These are phyloP conservation scores for Zaprionus tsacasi DNA, from an alignment of 1,140 invertebrate genomes.

Conservation along the genomic window DNA sequence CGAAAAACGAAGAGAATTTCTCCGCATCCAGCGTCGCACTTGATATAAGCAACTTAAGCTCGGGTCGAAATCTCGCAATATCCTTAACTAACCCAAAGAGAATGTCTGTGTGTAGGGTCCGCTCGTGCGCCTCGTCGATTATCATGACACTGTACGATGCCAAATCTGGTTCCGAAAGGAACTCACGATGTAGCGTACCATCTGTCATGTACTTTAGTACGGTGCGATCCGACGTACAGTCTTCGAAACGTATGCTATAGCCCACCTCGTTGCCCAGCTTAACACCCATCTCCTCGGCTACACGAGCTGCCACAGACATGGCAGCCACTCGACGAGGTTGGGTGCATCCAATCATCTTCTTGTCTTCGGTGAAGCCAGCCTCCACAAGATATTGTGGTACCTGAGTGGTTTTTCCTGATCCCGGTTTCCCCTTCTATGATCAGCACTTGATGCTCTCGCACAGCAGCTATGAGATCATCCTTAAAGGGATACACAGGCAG, in stretches of 20 bases:
- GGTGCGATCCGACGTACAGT: conserved; percentile 98
- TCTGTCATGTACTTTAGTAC: conserved; percentile 99
- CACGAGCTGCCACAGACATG: conserved; percentile 98
- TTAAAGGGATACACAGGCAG: conserved; percentile 98
- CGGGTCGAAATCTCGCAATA: conserved; percentile 95
- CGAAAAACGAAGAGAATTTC: conserved; percentile 99
- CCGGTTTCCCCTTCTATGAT: conserved; percentile 99
- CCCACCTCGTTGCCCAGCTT: conserved; percentile 98
- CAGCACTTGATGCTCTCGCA: conserved; percentile 94
- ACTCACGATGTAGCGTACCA: conserved; percentile 98
- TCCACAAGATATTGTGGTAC: conserved; percentile 98
- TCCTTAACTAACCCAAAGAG: conserved; percentile 99
- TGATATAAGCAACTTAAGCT: conserved; percentile 98
- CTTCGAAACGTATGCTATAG: conserved; percentile 99
- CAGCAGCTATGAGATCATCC: conserved; percentile 94
- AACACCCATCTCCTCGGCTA: conserved; percentile 99
- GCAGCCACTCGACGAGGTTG: conserved; percentile 98
- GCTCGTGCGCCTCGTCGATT: conserved; percentile 99
- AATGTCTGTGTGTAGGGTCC: conserved; percentile 98
- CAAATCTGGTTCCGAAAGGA: conserved; percentile 97
- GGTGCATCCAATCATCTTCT: conserved; percentile 96
- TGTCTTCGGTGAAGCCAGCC: conserved; percentile 92
- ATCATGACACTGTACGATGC: conserved; percentile 98
- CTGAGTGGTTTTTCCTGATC: conserved; percentile 99
- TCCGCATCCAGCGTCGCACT: conserved; percentile 98